Evolutionary conservation across 2,888 invertebrate species (phyloP), one percentile per base, ranked within the genome.

Genomic region (Leptodirus hochenwartii): DNA sequence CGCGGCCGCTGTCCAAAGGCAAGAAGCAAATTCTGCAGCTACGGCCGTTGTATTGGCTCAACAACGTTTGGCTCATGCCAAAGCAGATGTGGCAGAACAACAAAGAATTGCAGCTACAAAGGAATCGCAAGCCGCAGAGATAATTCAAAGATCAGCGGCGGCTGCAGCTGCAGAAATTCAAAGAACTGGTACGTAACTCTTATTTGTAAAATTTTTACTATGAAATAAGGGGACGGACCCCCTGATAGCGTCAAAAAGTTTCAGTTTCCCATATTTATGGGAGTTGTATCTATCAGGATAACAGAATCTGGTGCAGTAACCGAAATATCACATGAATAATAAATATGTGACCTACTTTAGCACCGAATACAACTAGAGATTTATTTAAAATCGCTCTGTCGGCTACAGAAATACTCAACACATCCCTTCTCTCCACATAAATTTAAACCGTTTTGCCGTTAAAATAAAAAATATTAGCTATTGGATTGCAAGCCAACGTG

Each of bases 41-140:
- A 69, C 67, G 35, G 59, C 67, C 0, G 68, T 73, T 3, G 64
- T 74, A 0, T 60, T 67, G 32, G 69, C 76, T 3, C 77, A 78
- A 36, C 74, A 75, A 34, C 63, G 71, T 42, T 54, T 78, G 4
- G 77, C 75, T 0, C 66, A 70, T 1, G 66, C 76, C 1, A 75
- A 77, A 44, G 66, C 70, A 1, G 62, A 73, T 1, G 78, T 73
- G 0, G 69, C 77, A 0, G 70, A 73, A 15, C 72, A 74, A 2
- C 78, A 78, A 47, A 64, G 70, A 39, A 66, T 75, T 4, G 76
- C 79, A 0, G 70, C 78, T 0, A 67, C 70, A 0, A 64, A 74
- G 29, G 78, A 78, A 47, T 66, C 75, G 0, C 72, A 73, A 5
- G 79, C 79, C 0, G 79, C 78, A 1, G 63, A 65, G 5, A 69